A percentile compares a stretch with the other conserved stretches of the same genome.
Evolutionary conservation across 2,888 invertebrate species (phyloP).

Genomic region (Ecdyonurus torrentis): DNA sequence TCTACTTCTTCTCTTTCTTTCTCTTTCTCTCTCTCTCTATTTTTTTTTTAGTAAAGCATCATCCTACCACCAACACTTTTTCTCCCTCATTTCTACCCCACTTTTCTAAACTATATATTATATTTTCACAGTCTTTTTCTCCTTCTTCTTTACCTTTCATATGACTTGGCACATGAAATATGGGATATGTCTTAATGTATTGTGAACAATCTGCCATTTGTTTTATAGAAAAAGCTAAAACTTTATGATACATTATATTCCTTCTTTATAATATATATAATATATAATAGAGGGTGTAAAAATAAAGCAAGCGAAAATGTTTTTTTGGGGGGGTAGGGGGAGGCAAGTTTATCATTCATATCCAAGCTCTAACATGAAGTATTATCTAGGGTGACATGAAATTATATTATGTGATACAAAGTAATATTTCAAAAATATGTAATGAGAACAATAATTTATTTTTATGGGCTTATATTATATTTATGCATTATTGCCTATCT

Average conservation of each 20-base stretch:
- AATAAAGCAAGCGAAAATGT: neutral
- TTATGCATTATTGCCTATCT: neutral
- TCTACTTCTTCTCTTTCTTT: no score
- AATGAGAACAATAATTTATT: neutral
- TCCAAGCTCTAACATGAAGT: neutral
- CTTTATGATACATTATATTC: constrained; percentile 7
- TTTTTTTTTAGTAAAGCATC: no score
- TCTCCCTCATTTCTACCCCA: neutral
- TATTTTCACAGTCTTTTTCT: neutral
- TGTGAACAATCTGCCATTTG: constrained; percentile 10
- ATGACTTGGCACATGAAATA: constrained; percentile 6
- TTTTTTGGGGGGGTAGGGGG: neutral
- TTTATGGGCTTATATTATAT: neutral
- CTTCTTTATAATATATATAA: neutral
- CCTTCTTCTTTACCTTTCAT: neutral
- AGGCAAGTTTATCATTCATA: neutral
- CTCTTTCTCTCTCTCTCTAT: no score
- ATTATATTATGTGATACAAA: neutral
- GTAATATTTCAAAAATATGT: neutral
- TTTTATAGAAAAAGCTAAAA: constrained; percentile 5
- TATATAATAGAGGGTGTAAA: neutral
- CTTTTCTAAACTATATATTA: neutral
- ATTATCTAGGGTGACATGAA: neutral
- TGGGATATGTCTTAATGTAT: constrained; percentile 9
- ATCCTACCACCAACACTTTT: neutral